phyloP scores from a whole-genome alignment of 2,113 vertebrate species.

The Hiodon tergisus region DNA sequence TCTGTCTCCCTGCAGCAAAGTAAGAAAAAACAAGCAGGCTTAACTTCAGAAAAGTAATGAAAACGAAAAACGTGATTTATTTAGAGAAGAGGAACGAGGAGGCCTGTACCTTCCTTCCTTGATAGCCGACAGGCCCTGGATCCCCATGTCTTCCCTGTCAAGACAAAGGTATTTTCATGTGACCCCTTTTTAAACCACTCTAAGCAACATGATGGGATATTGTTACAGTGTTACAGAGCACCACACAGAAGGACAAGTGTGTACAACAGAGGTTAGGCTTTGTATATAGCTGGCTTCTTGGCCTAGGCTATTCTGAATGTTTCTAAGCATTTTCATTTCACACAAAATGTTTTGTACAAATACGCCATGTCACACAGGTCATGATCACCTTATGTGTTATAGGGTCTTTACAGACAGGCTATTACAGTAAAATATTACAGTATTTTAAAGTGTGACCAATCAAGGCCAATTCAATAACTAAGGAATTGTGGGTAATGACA shows the following conservation, averaged over 20 bases:
- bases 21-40: not conserved
- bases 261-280: not conserved
- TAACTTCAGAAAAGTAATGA: not conserved
- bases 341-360: not conserved
- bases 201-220: not conserved
- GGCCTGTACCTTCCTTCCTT: constrained; percentile 88
- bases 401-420: not conserved
- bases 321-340: not conserved
- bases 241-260: too few species aligned
- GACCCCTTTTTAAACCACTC: not conserved
- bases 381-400: not conserved
- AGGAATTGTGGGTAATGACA: not conserved
- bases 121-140: constrained; percentile 89
- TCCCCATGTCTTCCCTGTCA: constrained; percentile 82
- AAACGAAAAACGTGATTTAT: not conserved
- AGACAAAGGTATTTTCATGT: constrained; percentile 16
- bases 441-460: not conserved
- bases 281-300: not conserved
- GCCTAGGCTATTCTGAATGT: not conserved
- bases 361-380: not conserved
- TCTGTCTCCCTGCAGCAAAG: constrained; percentile 10
- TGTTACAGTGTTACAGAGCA: too few species aligned
- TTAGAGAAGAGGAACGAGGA: not conserved
- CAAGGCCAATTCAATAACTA: not conserved
- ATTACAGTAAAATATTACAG: not conserved